These are phyloP conservation scores for Drosophila barbarae DNA, from an alignment of 2,888 invertebrate genomes.

Conservation along the genomic window DNA sequence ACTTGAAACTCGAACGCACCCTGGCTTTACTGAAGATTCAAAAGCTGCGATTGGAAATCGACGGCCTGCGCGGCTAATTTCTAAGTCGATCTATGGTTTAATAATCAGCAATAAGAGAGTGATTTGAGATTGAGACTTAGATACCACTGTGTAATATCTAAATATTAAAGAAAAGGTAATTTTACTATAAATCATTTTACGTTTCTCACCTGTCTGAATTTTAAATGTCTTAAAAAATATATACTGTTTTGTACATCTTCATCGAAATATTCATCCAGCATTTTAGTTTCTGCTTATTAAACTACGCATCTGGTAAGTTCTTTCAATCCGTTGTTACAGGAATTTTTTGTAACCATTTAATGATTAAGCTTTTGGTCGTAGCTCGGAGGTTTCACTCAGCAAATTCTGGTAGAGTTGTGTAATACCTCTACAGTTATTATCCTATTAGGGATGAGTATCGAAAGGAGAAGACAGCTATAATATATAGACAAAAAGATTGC, in stretches of 20 bases:
- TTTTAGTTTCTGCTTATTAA: background rate
- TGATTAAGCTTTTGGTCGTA: background rate
- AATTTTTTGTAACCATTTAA: no score
- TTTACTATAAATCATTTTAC: background rate
- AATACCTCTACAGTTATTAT: background rate
- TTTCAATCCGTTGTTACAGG: no score
- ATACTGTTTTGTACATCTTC: background rate
- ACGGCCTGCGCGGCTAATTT: slow-evolving; percentile 21
- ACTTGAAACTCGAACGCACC: slow-evolving; percentile 33
- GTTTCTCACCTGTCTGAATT: background rate
- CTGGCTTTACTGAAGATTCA: slow-evolving; percentile 26
- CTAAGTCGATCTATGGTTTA: background rate
- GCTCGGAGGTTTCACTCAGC: no score
- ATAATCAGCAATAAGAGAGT: background rate
- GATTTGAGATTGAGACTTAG: background rate
- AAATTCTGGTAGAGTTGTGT: background rate
- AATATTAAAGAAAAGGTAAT: background rate
- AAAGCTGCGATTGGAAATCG: slow-evolving; percentile 34
- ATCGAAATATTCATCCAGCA: background rate
- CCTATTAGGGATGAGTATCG: background rate
- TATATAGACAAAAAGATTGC: background rate
- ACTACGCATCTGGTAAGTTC: background rate
- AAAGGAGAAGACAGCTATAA: background rate
- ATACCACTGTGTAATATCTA: no score
- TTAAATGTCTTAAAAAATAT: background rate